Conservation (phyloP, 2,113 vertebrate genomes). For the Archocentrus centrarchus region DNA sequence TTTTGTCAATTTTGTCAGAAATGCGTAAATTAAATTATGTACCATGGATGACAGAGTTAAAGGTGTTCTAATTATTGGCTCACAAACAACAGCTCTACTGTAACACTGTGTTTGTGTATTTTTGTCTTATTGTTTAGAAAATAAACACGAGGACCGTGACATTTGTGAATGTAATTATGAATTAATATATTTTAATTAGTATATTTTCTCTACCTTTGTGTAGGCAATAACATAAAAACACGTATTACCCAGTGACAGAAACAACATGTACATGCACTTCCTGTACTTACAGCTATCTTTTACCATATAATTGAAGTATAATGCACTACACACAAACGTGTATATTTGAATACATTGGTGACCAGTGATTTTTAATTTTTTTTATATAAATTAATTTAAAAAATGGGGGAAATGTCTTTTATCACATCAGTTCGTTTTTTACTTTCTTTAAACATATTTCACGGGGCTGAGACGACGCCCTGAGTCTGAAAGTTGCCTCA, state of each 20-base stretch:
- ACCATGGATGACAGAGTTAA: neutral
- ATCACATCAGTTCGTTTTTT: too few relatives aligned
- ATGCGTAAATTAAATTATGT: neutral
- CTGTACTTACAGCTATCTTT: neutral
- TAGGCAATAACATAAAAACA: neutral
- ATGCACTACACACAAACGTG: too few relatives aligned
- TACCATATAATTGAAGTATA: too few relatives aligned
- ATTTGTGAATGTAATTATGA: neutral
- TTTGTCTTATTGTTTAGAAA: too few relatives aligned
- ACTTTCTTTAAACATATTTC: too few relatives aligned
- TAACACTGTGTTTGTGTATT: too few relatives aligned
- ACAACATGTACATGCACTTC: rapidly evolving
- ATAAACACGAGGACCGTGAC: neutral
- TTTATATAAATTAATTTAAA: too few relatives aligned
- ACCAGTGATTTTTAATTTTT: too few relatives aligned
- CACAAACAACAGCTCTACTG: neutral
- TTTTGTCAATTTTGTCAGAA: neutral
- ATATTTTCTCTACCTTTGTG: neutral
- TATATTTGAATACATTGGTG: too few relatives aligned
- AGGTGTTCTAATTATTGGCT: neutral
- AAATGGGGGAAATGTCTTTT: too few relatives aligned
- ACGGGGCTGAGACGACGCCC: too few relatives aligned
- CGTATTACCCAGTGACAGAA: rapidly evolving
- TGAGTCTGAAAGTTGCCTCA: too few relatives aligned
- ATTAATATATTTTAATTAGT: neutral